Conservation (phyloP, 2,113 vertebrate species). For the Actenoides lindsayi region DNA sequence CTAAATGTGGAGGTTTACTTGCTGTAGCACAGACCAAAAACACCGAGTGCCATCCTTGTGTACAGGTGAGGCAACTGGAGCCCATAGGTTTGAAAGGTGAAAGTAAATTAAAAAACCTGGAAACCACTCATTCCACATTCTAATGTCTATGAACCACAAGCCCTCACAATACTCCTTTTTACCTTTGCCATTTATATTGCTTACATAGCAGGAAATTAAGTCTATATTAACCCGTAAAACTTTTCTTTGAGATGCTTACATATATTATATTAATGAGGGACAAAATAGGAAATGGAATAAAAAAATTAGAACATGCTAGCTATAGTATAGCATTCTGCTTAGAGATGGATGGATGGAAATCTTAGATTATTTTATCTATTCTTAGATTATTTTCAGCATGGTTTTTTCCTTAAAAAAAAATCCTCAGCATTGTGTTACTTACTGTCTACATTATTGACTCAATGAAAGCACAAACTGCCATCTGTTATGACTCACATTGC, state of each 20-base stretch:
- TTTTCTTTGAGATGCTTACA: neutral
- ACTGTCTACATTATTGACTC: neutral
- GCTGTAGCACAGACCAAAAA: neutral
- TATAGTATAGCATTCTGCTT: neutral
- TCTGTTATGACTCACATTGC: neutral
- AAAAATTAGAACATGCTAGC: neutral
- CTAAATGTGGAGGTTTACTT: neutral
- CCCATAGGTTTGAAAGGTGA: neutral
- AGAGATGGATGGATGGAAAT: neutral
- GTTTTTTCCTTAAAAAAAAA: neutral
- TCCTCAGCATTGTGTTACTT: neutral
- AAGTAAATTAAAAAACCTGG: neutral
- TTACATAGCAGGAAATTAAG: neutral
- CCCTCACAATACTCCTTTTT: neutral
- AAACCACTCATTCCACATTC: neutral
- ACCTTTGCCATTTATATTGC: neutral
- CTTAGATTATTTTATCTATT: too few species aligned
- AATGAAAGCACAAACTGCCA: neutral
- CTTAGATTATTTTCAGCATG: neutral
- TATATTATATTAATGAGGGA: neutral
- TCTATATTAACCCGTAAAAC: neutral
- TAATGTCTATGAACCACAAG: neutral
- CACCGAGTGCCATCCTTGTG: neutral
- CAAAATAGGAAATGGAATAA: neutral
- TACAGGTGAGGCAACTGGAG: neutral